phyloP scores from a whole-genome alignment of 2,797 vertebrate genomes.

The Borostomias antarcticus region DNA sequence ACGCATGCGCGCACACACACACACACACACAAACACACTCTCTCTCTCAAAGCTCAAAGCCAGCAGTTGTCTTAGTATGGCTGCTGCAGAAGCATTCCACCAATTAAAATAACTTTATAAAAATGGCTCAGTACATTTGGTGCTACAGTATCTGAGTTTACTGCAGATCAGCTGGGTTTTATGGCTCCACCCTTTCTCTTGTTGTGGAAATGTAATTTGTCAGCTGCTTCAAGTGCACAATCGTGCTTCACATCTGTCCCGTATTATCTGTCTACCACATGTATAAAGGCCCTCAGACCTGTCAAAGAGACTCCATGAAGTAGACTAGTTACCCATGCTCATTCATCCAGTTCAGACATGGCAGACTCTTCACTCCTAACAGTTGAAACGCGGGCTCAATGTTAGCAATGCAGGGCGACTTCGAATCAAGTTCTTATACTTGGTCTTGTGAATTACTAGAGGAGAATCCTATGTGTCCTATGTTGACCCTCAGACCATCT shows the following conservation, averaged over 20 bases:
- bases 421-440: slow-evolving; percentile 47
- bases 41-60: slow-evolving; percentile 2
- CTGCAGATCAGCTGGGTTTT: slow-evolving; percentile 26
- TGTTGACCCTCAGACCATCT: slow-evolving; percentile 22
- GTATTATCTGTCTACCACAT: slow-evolving; percentile 37
- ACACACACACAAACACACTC: background rate
- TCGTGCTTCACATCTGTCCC: slow-evolving; percentile 59
- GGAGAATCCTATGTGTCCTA: slow-evolving; percentile 39
- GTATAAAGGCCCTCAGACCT: slow-evolving; percentile 30
- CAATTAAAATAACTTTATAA: slow-evolving; percentile 13
- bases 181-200: too few relatives aligned
- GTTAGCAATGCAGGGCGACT: slow-evolving; percentile 36
- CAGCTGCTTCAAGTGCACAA: slow-evolving; percentile 46
- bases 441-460: slow-evolving; percentile 35
- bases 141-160: slow-evolving; percentile 30
- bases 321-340: slow-evolving; percentile 16
- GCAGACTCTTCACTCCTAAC: slow-evolving; percentile 46
- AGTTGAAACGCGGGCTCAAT: slow-evolving; percentile 44
- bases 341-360: slow-evolving; percentile 27
- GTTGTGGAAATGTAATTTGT: slow-evolving; percentile 45
- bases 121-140: slow-evolving; percentile 28
- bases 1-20: slow-evolving; percentile 1
- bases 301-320: slow-evolving; percentile 52
- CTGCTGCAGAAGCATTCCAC: background rate
- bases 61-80: background rate